Percentiles rank a stretch among this genome's conserved stretches.
These are phyloP conservation scores for Scotopteryx bipunctaria DNA, from an alignment of 2,888 invertebrate species.

Conservation along the genomic window DNA sequence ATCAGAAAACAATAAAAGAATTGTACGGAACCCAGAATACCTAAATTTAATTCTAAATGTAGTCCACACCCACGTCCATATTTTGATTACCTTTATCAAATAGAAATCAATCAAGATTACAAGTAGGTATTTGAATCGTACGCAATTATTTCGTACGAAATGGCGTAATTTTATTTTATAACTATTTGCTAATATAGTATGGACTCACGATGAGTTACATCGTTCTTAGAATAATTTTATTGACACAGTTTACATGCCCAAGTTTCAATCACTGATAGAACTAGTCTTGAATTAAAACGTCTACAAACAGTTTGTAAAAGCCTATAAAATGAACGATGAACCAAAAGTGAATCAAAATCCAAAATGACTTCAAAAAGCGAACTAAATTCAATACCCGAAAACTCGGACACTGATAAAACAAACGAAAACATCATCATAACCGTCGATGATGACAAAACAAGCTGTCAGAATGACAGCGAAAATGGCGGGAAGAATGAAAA, in stretches of 20 bases:
- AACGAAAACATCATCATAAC: slow-evolving; percentile 32
- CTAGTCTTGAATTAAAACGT: no score
- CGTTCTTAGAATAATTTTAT: slow-evolving; percentile 3
- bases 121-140: slow-evolving; percentile 20
- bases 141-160: slow-evolving; percentile 18
- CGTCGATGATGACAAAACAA: slow-evolving; percentile 28
- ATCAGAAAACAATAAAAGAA: no score
- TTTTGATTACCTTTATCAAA: slow-evolving; percentile 43
- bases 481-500: slow-evolving; percentile 19
- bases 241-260: background rate
- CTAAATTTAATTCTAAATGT: slow-evolving; percentile 7
- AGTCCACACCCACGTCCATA: slow-evolving; percentile 33
- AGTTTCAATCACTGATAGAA: background rate
- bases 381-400: slow-evolving; percentile 24
- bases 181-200: slow-evolving; percentile 19
- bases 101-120: slow-evolving; percentile 40
- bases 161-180: slow-evolving; percentile 22
- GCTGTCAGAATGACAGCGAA: slow-evolving; percentile 27
- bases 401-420: slow-evolving; percentile 9
- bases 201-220: slow-evolving; percentile 11
- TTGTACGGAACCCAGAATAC: slow-evolving; percentile 20
- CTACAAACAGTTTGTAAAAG: no score
- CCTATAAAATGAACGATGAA: slow-evolving; percentile 3
- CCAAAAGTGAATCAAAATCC: slow-evolving; percentile 12
- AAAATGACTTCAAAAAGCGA: slow-evolving; percentile 37